These are phyloP conservation scores for Pitta sordida DNA, from an alignment of 2,113 vertebrate species.

Conservation along the genomic window DNA sequence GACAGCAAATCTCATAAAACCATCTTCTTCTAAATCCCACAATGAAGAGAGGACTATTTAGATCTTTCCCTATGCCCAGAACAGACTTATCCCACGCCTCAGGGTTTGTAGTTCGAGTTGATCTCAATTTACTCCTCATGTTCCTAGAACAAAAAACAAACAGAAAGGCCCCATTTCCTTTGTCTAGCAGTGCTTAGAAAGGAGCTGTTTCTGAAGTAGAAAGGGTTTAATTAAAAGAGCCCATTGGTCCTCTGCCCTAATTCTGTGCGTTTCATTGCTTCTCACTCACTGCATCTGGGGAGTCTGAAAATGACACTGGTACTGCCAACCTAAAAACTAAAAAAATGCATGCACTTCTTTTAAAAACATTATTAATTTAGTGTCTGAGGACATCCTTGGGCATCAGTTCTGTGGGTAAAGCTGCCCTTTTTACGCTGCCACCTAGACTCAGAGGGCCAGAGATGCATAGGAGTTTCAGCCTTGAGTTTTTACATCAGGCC, in stretches of 20 bases:
- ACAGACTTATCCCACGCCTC: not conserved
- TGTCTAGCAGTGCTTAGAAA: not conserved
- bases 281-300: not conserved
- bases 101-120: not conserved
- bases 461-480: not conserved
- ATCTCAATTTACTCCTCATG: not conserved
- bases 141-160: not conserved
- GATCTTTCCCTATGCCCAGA: not conserved
- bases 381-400: not conserved
- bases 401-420: not conserved
- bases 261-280: not conserved
- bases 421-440: not conserved
- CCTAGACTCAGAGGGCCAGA: not conserved
- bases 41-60: not conserved
- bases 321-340: not conserved
- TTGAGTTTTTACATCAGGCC: not conserved
- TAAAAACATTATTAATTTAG: not conserved
- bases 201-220: not conserved
- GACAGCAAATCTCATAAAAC: not conserved
- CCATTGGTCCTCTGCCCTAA: not conserved
- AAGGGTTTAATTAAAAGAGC: not conserved
- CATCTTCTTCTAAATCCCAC: not conserved
- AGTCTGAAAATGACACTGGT: not conserved
- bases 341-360: not conserved
- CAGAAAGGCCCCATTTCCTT: not conserved